These are phyloP conservation scores for Thymelicus lineola DNA, from an alignment of 2,888 invertebrate species.

Conservation along the genomic window DNA sequence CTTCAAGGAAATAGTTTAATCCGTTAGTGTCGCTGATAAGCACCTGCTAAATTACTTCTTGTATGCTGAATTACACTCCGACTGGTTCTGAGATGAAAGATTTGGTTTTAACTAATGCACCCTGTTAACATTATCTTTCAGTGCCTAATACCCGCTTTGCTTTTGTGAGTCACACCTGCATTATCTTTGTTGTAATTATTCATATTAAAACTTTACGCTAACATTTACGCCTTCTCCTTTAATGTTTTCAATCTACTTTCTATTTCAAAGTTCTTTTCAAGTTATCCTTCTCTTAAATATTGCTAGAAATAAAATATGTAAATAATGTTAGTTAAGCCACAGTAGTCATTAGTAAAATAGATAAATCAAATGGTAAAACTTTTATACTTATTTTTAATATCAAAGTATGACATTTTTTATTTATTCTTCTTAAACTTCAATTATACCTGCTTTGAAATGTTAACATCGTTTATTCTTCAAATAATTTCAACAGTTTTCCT, in stretches of 20 bases:
- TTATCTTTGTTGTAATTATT: constrained; percentile 28
- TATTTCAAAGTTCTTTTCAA: background rate
- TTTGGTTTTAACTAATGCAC: constrained; percentile 36
- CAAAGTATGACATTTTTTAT: too few relatives aligned
- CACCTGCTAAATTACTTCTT: constrained; percentile 36
- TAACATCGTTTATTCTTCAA: too few relatives aligned
- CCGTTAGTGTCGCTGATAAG: constrained; percentile 37
- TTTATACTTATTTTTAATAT: too few relatives aligned
- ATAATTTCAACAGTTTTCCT: too few relatives aligned
- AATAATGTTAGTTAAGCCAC: too few relatives aligned
- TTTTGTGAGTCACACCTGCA: constrained; percentile 25
- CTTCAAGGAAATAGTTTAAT: constrained; percentile 36
- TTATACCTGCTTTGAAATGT: too few relatives aligned
- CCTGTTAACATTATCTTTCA: constrained; percentile 38
- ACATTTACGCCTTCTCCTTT: background rate
- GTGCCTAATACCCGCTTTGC: constrained; percentile 29
- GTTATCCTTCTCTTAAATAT: too few relatives aligned
- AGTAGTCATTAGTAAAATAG: too few relatives aligned
- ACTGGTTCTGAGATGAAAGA: constrained; percentile 38
- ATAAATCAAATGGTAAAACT: too few relatives aligned
- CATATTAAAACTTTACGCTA: constrained; percentile 13
- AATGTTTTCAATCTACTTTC: background rate
- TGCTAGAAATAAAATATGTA: too few relatives aligned
- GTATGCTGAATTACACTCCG: constrained; percentile 25
- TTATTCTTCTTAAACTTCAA: too few relatives aligned